phyloP scores from a whole-genome alignment of 2,888 invertebrate species.

The Coelogynopora nodosa region DNA sequence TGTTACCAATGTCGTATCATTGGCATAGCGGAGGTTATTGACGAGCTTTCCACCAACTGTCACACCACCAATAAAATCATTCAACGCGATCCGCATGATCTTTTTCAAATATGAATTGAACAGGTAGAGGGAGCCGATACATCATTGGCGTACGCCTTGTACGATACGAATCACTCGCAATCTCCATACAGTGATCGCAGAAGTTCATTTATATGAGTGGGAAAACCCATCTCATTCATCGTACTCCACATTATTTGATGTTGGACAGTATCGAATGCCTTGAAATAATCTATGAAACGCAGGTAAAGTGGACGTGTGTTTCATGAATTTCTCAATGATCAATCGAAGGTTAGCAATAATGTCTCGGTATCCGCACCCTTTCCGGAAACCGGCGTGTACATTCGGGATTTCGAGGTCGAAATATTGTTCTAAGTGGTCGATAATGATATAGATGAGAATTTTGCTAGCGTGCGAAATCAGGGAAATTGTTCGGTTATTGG shows the following conservation, averaged over 20 bases:
- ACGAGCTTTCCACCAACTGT: not conserved
- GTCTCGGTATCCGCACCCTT: not conserved
- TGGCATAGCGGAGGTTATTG: not conserved
- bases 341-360: not conserved
- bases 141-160: not conserved
- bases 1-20: not conserved
- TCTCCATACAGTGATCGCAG: conserved; percentile 4
- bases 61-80: not conserved
- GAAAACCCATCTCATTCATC: conserved; percentile 18
- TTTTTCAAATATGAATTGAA: not conserved
- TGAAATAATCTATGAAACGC: conserved; percentile 10
- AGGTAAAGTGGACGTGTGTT: conserved; percentile 8
- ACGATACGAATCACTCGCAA: not conserved
- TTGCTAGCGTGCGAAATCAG: conserved; percentile 15
- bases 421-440: not conserved
- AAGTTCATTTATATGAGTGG: conserved; percentile 4
- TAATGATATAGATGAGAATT: conserved; percentile 21
- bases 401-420: conserved; percentile 5
- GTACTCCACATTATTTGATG: not conserved
- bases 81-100: not conserved
- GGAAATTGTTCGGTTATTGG: conserved; percentile 23
- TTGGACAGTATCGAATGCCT: not conserved
- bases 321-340: conserved; percentile 11
- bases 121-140: not conserved
- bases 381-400: conserved; percentile 10